phyloP scores from a whole-genome alignment of 2,888 invertebrate species.

The Phyllotreta cruciferae region DNA sequence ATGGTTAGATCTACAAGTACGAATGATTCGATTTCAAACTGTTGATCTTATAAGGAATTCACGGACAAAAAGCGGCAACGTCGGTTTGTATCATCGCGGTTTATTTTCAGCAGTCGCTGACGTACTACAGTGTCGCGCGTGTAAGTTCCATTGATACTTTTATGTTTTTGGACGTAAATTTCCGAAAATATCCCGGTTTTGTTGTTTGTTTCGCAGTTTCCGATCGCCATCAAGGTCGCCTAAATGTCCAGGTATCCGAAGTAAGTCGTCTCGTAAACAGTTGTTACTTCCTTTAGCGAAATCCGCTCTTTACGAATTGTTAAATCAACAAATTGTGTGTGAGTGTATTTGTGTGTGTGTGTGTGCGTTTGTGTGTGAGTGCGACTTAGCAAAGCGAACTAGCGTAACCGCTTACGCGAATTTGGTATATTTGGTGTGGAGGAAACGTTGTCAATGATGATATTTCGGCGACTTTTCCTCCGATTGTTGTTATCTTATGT shows the following conservation, averaged over 20 bases:
- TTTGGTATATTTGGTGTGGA: not conserved
- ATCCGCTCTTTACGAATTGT: conserved; percentile 11
- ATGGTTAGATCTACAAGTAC: too few relatives aligned
- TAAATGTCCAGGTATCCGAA: conserved; percentile 42
- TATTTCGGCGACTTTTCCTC: not conserved
- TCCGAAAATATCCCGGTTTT: conserved; percentile 24
- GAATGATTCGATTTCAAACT: not conserved
- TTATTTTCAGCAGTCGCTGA: conserved; percentile 39
- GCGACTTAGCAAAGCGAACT: too few relatives aligned
- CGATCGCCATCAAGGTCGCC: conserved; percentile 26
- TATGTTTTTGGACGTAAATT: conserved; percentile 33
- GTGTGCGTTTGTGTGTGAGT: not conserved
- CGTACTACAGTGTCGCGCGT: conserved; percentile 36
- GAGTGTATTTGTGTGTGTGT: not conserved
- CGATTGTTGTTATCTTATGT: conserved; percentile 8
- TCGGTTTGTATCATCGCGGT: conserved; percentile 26
- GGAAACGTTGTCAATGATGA: conserved; percentile 9
- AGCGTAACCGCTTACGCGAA: conserved; percentile 4
- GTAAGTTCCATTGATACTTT: conserved; percentile 34
- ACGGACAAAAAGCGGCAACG: conserved; percentile 19
- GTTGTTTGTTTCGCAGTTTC: conserved; percentile 20
- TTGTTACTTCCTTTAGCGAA: conserved; percentile 6
- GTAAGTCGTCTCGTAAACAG: conserved; percentile 37
- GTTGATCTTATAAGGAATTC: conserved; percentile 10
- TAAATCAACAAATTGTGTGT: conserved; percentile 28